Evolutionary conservation across 2,888 invertebrate genomes (phyloP).

Genomic region (Frankliniella intonsa): DNA sequence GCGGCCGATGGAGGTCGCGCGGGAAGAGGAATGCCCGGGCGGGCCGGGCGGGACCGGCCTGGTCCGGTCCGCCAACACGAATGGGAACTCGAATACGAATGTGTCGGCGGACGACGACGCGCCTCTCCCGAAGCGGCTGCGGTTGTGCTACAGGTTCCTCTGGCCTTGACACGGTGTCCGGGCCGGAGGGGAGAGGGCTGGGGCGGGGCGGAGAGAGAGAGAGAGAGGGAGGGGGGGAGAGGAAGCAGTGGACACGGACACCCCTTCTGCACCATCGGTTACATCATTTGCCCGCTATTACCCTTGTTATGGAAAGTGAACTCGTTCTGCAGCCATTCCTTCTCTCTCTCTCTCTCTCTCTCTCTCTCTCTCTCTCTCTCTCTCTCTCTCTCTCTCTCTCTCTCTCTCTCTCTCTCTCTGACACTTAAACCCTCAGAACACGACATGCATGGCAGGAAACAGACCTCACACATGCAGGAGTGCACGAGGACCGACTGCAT

Average conservation of each 20-base stretch:
- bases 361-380: neutral
- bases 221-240: constrained; percentile 3
- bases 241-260: neutral
- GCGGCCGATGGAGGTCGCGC: too few species aligned
- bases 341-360: neutral
- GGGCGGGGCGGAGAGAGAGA: neutral
- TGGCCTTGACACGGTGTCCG: constrained; percentile 14
- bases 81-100: too few species aligned
- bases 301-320: constrained; percentile 5
- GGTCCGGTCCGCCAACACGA: neutral
- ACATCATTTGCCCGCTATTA: constrained; percentile 6
- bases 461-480: too few species aligned
- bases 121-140: too few species aligned
- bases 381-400: neutral
- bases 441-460: too few species aligned
- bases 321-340: neutral
- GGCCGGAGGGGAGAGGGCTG: neutral
- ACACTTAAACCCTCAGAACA: too few species aligned
- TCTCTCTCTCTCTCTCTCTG: too few species aligned
- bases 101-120: too few species aligned
- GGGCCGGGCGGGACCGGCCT: neutral
- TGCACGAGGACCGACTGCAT: too few species aligned
- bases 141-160: constrained; percentile 10
- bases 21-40: neutral
- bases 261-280: neutral